phyloP scores from a whole-genome alignment of 2,797 vertebrate species.

The Stomatorhinus walkeri region DNA sequence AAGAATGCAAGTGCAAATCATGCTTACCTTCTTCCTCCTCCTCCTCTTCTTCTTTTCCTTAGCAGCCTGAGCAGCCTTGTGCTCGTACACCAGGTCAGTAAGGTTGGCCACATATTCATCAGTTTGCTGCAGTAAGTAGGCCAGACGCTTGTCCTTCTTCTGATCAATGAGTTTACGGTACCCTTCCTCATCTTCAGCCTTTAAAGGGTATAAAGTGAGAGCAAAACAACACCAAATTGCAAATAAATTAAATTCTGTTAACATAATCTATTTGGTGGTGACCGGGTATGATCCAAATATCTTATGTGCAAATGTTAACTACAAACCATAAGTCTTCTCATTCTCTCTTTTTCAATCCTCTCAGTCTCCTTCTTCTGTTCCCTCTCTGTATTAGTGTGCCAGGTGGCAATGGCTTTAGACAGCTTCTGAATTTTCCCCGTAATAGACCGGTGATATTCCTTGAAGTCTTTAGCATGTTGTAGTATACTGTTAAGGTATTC shows the following conservation, averaged over 20 bases:
- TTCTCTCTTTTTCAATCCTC: constrained; percentile 93
- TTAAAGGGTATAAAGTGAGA: background rate
- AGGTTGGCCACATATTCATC: constrained; percentile 74
- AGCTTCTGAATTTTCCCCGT: constrained; percentile 92
- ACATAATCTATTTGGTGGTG: background rate
- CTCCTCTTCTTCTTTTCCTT: constrained; percentile 92
- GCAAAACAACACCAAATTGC: background rate
- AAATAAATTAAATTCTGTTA: background rate
- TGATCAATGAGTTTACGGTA: constrained; percentile 81
- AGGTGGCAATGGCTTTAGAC: constrained; percentile 84
- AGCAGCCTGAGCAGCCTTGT: constrained; percentile 93
- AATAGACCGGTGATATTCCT: constrained; percentile 91
- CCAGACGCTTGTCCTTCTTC: constrained; percentile 70
- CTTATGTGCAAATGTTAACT: background rate
- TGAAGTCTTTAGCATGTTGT: constrained; percentile 97
- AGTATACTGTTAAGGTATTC: constrained; percentile 97
- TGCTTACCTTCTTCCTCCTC: constrained; percentile 79
- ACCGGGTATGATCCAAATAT: background rate
- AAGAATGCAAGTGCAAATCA: background rate
- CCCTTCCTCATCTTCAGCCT: constrained; percentile 97
- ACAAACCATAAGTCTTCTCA: constrained; percentile 89
- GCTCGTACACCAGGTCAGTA: constrained; percentile 88
- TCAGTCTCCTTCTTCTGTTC: constrained; percentile 98
- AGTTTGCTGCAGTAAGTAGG: constrained; percentile 69
- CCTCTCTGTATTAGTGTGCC: constrained; percentile 94